Base-by-base conservation (phyloP, 2,888 invertebrate genomes). In the Diaphora mendica region DNA sequence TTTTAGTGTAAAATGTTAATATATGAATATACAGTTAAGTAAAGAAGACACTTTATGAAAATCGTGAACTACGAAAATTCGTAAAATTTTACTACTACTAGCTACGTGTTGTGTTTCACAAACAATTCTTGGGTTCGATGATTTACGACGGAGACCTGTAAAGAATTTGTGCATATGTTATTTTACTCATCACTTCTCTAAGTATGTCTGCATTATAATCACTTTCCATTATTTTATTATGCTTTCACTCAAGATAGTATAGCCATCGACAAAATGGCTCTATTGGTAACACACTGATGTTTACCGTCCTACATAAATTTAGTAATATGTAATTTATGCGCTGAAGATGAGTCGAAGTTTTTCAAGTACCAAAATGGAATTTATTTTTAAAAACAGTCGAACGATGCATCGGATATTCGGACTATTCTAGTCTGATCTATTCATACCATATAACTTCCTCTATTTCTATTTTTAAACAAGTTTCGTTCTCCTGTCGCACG, bases 391-490 rank as follows among this genome's bases (percentile, higher is more conserved):
- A 55, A 79, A 70, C 70, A 76, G 78, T 80, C 79, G 80, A 85
- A 86, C 88, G 85, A 86, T 89, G 88, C 91, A 88, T 86, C 86
- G 82, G 86, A 89, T 88, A 89, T 88, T 88, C 85, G 82, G 72
- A 88, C 90, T 92, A 92, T 91, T 91, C 86, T 86, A 85, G 89
- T 88, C 81, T 81, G 85, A 82, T 91, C 92, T 94, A 91, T 92
- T 91, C 91, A 91, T 91, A 91, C 88, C 81, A 71, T 85, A 85
- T 82, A 70, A 91, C 92, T 93, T 94, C 93, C 94, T 93, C 89
- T 83, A 84, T 81, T 83, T 83, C 88, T 94, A 94, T 94, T 92
- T 92, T 90, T 89, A 91, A 89, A 30, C 59, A 84, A 83, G 88
- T 86, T 87, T 88, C 90, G 86, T 79, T 80, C 79, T 83, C 82